Conservation (phyloP, 2,113 vertebrate genomes). For the Protobothrops flavoviridis region DNA sequence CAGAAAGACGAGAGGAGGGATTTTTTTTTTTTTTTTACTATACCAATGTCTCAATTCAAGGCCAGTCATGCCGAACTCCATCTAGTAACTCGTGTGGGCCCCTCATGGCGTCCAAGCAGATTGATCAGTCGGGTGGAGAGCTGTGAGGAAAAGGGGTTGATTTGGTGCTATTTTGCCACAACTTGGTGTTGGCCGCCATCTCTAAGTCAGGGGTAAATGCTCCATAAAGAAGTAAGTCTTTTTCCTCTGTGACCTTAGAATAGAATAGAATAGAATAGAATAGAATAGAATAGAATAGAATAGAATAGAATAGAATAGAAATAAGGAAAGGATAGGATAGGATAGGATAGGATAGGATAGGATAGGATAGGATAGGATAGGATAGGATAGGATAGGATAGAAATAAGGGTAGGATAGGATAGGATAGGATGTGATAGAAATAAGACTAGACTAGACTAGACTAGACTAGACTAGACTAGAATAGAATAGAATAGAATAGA, state of each 20-base stretch:
- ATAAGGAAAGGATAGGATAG: no score
- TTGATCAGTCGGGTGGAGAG: background rate
- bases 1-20: background rate
- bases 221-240: background rate
- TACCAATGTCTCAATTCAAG: background rate
- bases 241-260: background rate
- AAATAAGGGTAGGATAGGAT: no score
- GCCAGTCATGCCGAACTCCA: background rate
- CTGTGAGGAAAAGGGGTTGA: background rate
- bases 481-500: no score
- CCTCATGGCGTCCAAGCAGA: constrained; percentile 7
- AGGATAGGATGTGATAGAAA: no score
- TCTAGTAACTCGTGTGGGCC: background rate
- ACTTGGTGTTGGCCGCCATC: background rate
- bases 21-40: background rate
- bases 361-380: no score
- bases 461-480: no score
- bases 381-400: no score
- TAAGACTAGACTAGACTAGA: no score
- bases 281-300: no score
- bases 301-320: no score
- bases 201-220: background rate
- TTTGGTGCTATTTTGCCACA: background rate
- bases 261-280: no score
- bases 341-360: no score